Percentiles rank a stretch among this genome's conserved stretches.
Evolutionary conservation across 2,113 vertebrate genomes (phyloP).

Genomic region (Scytalopus superciliaris): DNA sequence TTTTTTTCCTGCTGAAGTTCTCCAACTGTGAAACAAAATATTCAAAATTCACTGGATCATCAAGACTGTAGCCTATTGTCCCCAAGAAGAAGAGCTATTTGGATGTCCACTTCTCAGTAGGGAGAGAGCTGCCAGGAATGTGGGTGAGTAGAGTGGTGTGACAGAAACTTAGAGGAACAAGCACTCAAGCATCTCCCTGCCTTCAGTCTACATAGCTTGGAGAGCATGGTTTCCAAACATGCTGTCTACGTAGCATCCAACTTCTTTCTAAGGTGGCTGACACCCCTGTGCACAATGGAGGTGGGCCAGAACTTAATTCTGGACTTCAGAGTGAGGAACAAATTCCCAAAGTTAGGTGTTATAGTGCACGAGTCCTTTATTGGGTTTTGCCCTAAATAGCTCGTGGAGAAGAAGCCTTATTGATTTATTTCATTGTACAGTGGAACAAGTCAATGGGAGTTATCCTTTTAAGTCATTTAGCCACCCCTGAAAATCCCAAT

Average conservation of each 20-base stretch:
- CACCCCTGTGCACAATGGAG: neutral
- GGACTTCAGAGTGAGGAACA: neutral
- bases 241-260: neutral
- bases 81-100: neutral
- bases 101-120: neutral
- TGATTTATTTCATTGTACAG: constrained; percentile 11
- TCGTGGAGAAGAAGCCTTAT: neutral
- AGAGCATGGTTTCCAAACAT: neutral
- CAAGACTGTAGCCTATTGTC: neutral
- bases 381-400: constrained; percentile 11
- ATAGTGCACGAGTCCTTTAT: neutral
- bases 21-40: neutral
- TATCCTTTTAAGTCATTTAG: constrained; percentile 38
- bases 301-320: neutral
- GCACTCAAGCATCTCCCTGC: neutral
- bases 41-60: neutral
- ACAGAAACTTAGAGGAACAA: neutral
- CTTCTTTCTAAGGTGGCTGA: neutral
- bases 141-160: neutral
- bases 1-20: neutral
- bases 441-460: neutral
- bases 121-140: neutral
- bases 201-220: neutral
- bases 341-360: neutral
- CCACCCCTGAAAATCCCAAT: constrained; percentile 15